Conservation (phyloP, 2,113 vertebrate genomes). For the Trachemys scripta region DNA sequence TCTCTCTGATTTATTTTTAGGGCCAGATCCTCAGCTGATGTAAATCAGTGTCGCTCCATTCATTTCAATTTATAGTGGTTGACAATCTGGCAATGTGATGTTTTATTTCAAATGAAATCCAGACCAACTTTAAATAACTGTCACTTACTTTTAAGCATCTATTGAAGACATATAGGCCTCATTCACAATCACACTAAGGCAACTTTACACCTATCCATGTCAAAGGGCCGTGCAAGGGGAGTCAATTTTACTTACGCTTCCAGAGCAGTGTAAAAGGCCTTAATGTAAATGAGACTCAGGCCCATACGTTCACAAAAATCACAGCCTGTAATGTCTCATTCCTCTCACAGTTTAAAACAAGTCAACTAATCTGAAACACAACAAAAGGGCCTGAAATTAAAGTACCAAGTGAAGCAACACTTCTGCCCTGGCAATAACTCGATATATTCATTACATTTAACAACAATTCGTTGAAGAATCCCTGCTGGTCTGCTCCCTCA, state of each 20-base stretch:
- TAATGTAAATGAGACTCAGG: conserved; percentile 23
- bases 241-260: neutral
- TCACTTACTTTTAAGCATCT: neutral
- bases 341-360: neutral
- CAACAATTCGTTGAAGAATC: neutral
- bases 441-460: neutral
- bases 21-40: neutral
- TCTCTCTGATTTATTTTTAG: neutral
- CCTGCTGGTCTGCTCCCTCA: neutral
- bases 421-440: neutral
- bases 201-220: neutral
- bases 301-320: conserved; percentile 7
- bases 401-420: conserved; percentile 2
- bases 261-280: neutral
- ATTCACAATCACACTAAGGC: neutral
- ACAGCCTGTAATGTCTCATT: neutral
- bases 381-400: conserved; percentile 21
- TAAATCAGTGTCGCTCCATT: neutral
- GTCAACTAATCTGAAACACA: neutral
- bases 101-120: neutral
- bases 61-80: neutral
- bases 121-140: accelerated
- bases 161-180: neutral
- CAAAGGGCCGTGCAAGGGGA: neutral
- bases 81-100: neutral